Evolutionary conservation across 2,113 vertebrate species (phyloP), one percentile per base, ranked within the genome.

Genomic region (Corythaeola cristata): DNA sequence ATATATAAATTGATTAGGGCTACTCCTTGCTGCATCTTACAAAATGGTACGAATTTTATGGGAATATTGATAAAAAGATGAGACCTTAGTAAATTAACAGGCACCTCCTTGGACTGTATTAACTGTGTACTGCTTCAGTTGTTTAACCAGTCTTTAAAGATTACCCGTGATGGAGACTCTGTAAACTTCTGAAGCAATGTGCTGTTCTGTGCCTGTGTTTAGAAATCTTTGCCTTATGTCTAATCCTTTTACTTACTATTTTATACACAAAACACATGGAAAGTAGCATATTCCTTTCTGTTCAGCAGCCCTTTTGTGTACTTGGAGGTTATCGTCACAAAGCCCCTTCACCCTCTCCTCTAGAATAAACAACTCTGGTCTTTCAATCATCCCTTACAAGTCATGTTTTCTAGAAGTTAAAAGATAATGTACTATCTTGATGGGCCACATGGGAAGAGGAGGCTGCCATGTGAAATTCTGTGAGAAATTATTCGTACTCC

Each of bases 401-500:
- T 72, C 28, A 17, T 12, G 6, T 87, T 95, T 96, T 87, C 73
- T 82, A 53, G 76, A 87, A 95, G 20, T 67, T 77, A 44, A 78
- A 89, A 92, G 77, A 89, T 78, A 78, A 44, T 37, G 56, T 28
- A 6, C 33, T 66, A 0, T 79, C 82, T 73, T 81, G 81, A 85
- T 85, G 66, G 49, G 77, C 81, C 73, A 75, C 78, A 66, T 68
- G 49, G 60, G 74, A 94, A 30, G 27, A 93, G 24, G 14, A 53
- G 24, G 59, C 35, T 91, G 73, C 52, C 8, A 15, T 75, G 39
- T 39, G 33, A 73, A 89, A 88, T 76, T 91, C 49, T 66, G 27
- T 82, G 62, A 93, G 67, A 96, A 95, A 95, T 97, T 88, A 93
- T 89, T 96, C 53, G 62, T 91, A 2, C 56, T 95, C 33, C 17